A percentile compares a stretch with the other conserved stretches of the same genome.
Conservation (phyloP, 1,140 invertebrate species). For the Euwallacea similis region DNA sequence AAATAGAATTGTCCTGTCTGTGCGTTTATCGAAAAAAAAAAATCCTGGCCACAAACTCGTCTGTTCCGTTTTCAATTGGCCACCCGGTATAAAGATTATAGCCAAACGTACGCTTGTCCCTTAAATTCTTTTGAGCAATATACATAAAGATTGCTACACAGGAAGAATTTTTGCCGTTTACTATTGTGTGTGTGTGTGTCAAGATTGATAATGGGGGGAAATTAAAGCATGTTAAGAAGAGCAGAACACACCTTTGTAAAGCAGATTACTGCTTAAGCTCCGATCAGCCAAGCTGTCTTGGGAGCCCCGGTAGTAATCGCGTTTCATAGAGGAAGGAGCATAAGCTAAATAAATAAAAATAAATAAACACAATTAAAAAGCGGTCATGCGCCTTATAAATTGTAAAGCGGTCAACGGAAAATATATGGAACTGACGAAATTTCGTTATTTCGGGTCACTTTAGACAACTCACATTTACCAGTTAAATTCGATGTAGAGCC, state of each 20-base stretch:
- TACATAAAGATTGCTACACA: too few relatives aligned
- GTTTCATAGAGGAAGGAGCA: conserved; percentile 64
- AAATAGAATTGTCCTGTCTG: too few relatives aligned
- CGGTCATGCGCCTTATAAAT: neutral
- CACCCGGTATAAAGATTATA: too few relatives aligned
- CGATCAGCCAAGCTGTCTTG: conserved; percentile 79
- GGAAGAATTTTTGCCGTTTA: too few relatives aligned
- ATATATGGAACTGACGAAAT: neutral
- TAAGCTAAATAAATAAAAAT: conserved; percentile 51
- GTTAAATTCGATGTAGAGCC: conserved; percentile 80
- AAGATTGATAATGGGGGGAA: too few relatives aligned
- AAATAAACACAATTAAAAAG: conserved; percentile 47
- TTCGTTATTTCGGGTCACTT: neutral
- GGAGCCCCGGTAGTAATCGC: conserved; percentile 84
- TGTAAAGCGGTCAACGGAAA: neutral
- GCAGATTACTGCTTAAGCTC: conserved; percentile 57
- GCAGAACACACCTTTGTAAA: conserved; percentile 60
- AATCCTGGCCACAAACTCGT: too few relatives aligned
- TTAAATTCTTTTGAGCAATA: too few relatives aligned
- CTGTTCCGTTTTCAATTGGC: too few relatives aligned
- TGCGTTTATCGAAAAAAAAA: too few relatives aligned
- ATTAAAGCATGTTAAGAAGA: conserved; percentile 23
- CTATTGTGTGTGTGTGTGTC: too few relatives aligned
- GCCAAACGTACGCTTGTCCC: too few relatives aligned
- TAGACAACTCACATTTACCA: conserved; percentile 58